Evolutionary conservation across 1,140 invertebrate species (phyloP), one percentile per base, ranked within the genome.

Genomic region (Brachionus rubens): DNA sequence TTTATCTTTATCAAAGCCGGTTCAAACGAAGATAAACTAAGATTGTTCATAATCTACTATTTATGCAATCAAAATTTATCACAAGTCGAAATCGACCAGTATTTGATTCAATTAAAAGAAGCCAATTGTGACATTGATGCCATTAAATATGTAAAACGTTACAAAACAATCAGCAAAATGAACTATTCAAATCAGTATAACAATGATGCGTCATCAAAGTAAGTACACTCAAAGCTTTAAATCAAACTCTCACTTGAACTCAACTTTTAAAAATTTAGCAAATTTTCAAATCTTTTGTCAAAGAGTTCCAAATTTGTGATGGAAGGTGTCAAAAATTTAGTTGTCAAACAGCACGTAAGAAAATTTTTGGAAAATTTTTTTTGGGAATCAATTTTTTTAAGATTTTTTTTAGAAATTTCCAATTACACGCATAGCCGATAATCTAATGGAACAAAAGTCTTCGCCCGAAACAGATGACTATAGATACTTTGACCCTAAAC

Each of bases 281-380:
- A 99, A 95, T 98, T 99, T 85, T 94, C 93, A 1, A 98, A 98
- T 85, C 87, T 99, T 14, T 91, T 99, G 80, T 93, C 91, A 5
- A 94, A 97, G 83, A 94, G 94, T 28, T 98, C 94, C 1, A 94
- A 93, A 52, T 97, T 98, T 86, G 94, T 98, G 0, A 99, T 99
- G 95, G 96, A 99, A 86, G 96, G 96, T 41, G 96, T 99, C 0
- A 98, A 99, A 85, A 99, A 99, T 88, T 88, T 99, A 77, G 96
- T 98, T 36, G 91, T 98, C 6, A 99, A 99, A 83, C 90, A 91
- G 86, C 94, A 98, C 86, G 92, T 93, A 84, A 89, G 89, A 88
- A 12, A 12, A 36, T 26, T 41, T 16, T 28, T 54, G 16, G 3
- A 28, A 36, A 36, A 36, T 2, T 56, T 24, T 28, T 9, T 30